Base-by-base conservation (phyloP, 2,888 invertebrate genomes). In the Dexiosoma caninum region DNA sequence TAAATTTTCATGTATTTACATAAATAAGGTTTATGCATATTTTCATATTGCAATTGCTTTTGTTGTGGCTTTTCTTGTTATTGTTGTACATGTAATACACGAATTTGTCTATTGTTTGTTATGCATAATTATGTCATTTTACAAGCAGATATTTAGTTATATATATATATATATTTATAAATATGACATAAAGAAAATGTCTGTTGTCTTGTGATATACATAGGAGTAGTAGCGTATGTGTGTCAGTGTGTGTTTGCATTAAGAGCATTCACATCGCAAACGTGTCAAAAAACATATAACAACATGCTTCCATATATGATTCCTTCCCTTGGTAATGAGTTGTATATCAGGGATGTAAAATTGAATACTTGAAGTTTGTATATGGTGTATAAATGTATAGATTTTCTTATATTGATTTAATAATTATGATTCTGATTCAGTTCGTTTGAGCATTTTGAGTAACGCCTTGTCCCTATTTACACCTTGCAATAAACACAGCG, bases 91-190 rank as follows among this genome's bases (percentile, higher is more conserved):
- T 70, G 32, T 60, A 53, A 35, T 40, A 64, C 5, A 64, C 40
- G 55, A 70, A 70, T 70, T 79, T 70, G 57, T 79, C 74, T 75
- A 51, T 75, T 69, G 57, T 69, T 74, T 69, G 64, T 75, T 79
- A 70, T 75, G 74, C 79, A 79, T 79, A 74, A 79, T 79, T 79
- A 74, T 79, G 79, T 69, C 69, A 74, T 64, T 69, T 74, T 55
- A 62, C 53, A 77, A 62, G 62, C n/a, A 62, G 37, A 69, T 69
- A 69, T 53, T 69, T 49, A 42, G 46, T 74, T 64, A 35, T 64
- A 32, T 74, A 40, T 59, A 49, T 64, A 35, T 64, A 32, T 74
- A 40, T 59, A 49, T 12, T 51, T 27, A 35, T 35, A 51, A 46
- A 27, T 44, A 49, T 59, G 64, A 74, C 55, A 72, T 66, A 35